Evolutionary conservation across 2,888 invertebrate species (phyloP).

Genomic region (Dryomyza anilis): DNA sequence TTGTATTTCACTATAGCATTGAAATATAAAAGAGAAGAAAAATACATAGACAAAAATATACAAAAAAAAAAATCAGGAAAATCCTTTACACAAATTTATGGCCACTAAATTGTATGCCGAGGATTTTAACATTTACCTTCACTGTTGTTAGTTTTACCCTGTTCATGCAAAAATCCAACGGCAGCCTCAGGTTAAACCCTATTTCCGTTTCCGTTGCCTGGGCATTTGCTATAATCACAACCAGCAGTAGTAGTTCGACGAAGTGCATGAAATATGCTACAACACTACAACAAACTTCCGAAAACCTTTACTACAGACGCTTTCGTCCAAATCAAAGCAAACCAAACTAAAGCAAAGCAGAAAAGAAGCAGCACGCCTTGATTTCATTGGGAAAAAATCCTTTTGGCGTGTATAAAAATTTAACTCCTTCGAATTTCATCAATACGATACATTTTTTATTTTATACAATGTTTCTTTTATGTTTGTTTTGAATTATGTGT

Average conservation of each 20-base stretch:
- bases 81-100: conserved; percentile 4
- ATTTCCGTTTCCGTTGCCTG: conserved; percentile 11
- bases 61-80: neutral
- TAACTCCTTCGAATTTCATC: conserved; percentile 7
- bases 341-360: neutral
- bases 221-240: conserved; percentile 10
- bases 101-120: conserved; percentile 5
- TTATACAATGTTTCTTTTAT: too few species aligned
- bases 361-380: neutral
- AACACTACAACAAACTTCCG: too few species aligned
- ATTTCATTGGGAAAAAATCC: conserved; percentile 8
- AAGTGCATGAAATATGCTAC: too few species aligned
- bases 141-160: neutral
- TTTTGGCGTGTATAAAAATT: conserved; percentile 18
- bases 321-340: neutral
- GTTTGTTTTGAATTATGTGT: neutral
- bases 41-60: neutral
- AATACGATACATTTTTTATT: conserved; percentile 4
- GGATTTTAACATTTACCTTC: neutral
- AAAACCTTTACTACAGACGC: too few species aligned
- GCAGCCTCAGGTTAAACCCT: conserved; percentile 5
- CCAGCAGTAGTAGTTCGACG: neutral
- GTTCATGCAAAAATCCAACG: neutral
- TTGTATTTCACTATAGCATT: too few species aligned
- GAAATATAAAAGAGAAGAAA: neutral